Conservation (phyloP, 2,888 invertebrate genomes). For the Mimas tiliae region DNA sequence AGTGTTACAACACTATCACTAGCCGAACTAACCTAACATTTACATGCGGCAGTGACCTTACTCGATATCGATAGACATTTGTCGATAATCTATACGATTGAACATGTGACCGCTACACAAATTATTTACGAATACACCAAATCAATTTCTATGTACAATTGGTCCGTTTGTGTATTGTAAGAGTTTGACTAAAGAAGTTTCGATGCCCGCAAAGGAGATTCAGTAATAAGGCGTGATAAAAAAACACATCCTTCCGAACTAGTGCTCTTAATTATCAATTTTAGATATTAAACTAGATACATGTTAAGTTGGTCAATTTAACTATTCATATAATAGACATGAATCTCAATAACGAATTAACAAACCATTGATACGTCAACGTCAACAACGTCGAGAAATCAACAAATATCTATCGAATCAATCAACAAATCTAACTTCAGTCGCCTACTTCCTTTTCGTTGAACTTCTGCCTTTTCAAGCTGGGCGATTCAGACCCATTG, state of each 20-base stretch:
- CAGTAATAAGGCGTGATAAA: background rate
- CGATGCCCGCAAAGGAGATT: background rate
- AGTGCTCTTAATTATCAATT: background rate
- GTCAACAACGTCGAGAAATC: constrained; percentile 11
- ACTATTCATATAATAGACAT: background rate
- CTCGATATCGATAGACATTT: constrained; percentile 24
- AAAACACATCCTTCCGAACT: too few relatives aligned
- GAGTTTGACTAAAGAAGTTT: background rate
- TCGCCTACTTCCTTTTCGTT: constrained; percentile 40
- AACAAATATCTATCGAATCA: constrained; percentile 26
- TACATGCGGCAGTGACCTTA: background rate
- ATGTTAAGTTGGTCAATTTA: background rate
- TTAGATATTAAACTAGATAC: background rate
- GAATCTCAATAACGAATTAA: background rate
- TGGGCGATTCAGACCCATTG: constrained; percentile 38
- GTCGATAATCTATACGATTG: background rate
- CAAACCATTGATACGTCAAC: too few relatives aligned
- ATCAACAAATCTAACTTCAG: constrained; percentile 33
- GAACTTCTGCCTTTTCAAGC: constrained; percentile 38
- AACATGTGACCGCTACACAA: background rate
- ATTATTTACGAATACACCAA: background rate
- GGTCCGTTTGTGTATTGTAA: background rate
- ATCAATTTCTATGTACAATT: constrained; percentile 12
- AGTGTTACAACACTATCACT: background rate
- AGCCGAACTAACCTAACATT: constrained; percentile 15